phyloP scores from a whole-genome alignment of 2,113 vertebrate genomes.

The Pedionomus torquatus region DNA sequence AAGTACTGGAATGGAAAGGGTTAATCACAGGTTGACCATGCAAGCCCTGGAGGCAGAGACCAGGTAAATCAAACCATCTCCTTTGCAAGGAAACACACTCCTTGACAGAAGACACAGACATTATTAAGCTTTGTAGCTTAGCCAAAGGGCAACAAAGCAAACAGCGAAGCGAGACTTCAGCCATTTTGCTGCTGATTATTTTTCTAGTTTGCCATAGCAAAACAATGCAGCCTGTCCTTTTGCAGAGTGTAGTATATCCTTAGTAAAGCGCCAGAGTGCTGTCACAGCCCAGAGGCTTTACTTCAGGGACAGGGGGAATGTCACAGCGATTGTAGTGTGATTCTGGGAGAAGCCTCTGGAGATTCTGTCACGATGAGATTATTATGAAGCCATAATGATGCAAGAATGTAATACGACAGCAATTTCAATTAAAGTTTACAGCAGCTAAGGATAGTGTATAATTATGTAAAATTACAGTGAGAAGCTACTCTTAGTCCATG shows the following conservation, averaged over 20 bases:
- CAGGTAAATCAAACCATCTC: neutral
- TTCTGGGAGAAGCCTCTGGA: neutral
- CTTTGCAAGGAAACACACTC: neutral
- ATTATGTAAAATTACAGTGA: neutral
- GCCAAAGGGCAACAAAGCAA: neutral
- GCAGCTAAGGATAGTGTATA: neutral
- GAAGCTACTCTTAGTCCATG: neutral
- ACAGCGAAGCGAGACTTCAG: neutral
- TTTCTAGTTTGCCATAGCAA: neutral
- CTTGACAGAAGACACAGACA: neutral
- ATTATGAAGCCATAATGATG: neutral
- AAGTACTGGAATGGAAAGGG: neutral
- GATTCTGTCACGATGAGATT: neutral
- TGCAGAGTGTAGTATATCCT: neutral
- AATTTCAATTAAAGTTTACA: conserved; percentile 19
- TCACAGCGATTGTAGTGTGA: neutral
- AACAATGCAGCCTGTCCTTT: neutral
- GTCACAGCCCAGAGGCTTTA: neutral
- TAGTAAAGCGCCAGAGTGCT: neutral
- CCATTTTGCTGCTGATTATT: neutral
- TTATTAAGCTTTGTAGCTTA: neutral
- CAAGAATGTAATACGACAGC: neutral
- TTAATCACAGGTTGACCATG: neutral
- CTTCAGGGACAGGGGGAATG: neutral
- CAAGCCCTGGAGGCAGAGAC: neutral